Conservation (phyloP, 2,113 vertebrate genomes). For the Rallus limicola region DNA sequence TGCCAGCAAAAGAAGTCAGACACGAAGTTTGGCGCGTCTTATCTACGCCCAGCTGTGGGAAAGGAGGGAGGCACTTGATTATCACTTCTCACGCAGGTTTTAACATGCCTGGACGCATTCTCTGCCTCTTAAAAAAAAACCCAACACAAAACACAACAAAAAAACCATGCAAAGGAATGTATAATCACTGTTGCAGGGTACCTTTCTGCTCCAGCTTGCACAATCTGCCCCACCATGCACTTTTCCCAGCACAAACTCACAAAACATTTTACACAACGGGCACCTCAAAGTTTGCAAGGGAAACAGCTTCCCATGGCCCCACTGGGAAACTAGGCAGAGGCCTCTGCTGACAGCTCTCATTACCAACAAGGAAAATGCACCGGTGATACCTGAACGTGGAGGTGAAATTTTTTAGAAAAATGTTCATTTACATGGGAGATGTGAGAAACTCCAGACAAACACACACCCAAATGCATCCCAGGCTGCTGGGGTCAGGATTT, state of each 20-base stretch:
- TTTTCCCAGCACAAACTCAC: not conserved
- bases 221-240: not conserved
- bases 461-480: not conserved
- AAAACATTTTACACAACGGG: not conserved
- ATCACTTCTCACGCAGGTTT: constrained; percentile 12
- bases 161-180: not conserved
- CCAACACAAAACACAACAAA: no score
- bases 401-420: not conserved
- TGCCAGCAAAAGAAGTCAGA: not conserved
- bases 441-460: fast-evolving
- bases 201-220: constrained; percentile 26
- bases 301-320: not conserved
- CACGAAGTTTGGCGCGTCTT: not conserved
- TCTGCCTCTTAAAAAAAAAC: not conserved
- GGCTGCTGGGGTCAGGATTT: not conserved
- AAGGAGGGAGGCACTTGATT: constrained; percentile 15
- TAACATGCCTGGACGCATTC: not conserved
- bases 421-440: not conserved
- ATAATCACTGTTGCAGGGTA: constrained; percentile 22
- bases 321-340: not conserved
- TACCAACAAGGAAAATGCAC: fast-evolving
- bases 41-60: constrained; percentile 59
- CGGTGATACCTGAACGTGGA: fast-evolving
- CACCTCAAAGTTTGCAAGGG: not conserved
- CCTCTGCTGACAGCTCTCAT: not conserved